Evolutionary conservation across 1,140 invertebrate species (phyloP), one percentile per base, ranked within the genome.

Genomic region (Ylistrum balloti): DNA sequence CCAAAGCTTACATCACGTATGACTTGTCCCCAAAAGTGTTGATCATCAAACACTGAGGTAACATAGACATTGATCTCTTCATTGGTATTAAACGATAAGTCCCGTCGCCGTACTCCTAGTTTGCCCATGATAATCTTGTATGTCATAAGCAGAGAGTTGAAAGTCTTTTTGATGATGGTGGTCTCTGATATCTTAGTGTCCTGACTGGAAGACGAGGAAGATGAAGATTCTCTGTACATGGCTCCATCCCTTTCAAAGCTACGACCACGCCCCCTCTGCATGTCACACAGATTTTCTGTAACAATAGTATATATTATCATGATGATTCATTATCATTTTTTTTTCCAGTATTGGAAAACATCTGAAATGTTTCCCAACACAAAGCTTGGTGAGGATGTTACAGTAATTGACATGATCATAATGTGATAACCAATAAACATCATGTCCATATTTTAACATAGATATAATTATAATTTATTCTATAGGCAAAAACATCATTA

Each of bases 61-160:
- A 91, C 45, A n/a, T 88, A 89, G 0, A 89, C 33, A 5, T 85
- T 35, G 0, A 91, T 33, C 32, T 88, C 86, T 28, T 87, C 86
- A 0, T 33, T 48, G 22, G 35, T 11, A 0, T 85, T 85, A 10
- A 85, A 38, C 38, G 38, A 35, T 10, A 89, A 33, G 15, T 89
- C 88, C n/a, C 88, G n/a, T n/a, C 45, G 28, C 1, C 88, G 85
- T 32, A 38, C 48, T 11, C 88, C 88, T 11, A 91, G 88, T 10
- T 48, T 89, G 33, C 85, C 87, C 90, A 91, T 91, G 13, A 91
- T 86, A 28, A 91, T 88, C 32, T 91, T 91, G 38, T 89, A 91
- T 33, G 90, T 91, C 86, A 88, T 48, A 2, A 91, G 13, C 32
- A 91, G 33, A 34, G 56, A 89, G n/a, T 34, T 10, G 34, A 87